Base-by-base conservation (phyloP, 2,888 invertebrate species). In the Balanococcus diminutus region DNA sequence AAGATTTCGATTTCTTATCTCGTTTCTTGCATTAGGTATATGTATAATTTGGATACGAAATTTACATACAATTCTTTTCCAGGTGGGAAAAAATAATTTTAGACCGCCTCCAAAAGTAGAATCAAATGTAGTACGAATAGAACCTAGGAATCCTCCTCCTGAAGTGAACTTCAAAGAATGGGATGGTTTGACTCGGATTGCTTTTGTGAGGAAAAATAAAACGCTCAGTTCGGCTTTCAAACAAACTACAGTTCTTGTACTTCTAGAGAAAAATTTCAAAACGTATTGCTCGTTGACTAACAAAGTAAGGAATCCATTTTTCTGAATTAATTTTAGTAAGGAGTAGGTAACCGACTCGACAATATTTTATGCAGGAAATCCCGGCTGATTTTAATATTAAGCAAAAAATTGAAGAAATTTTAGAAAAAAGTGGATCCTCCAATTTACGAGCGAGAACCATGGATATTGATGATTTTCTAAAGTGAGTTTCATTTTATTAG, bases 61-160 rank as follows among this genome's bases (percentile, higher is more conserved):
- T 36, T 36, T 46, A 1, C n/a, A 46, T 46, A 16, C 9, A 72
- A 22, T 28, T 75, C 87, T 90, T 16, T 28, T 91, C 88, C 90
- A 95, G 94, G 97, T 99, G 89, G 98, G 98, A 1, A 97, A 96
- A 91, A 99, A 99, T 90, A 99, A 99, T 91, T 99, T 99, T 89
- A 93, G 95, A 87, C 99, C 99, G 22, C 99, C 99, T 67, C 99
- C 99, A 5, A 99, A 99, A 92, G 99, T 99, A 0, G 99, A 99
- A 90, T 99, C 99, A 0, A 96, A 96, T 90, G 99, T 99, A 1
- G 98, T 99, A 0, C 92, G 99, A 89, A 95, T 99, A 89, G 99
- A 99, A 90, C 99, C 99, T 0, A 93, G 95, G 89, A 98, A 98
- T 91, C 99, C 99, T 28, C 97, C 98, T 46, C 99, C 99, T 8